Conservation (phyloP, 2,113 vertebrate genomes). For the Pelodiscus sinensis region DNA sequence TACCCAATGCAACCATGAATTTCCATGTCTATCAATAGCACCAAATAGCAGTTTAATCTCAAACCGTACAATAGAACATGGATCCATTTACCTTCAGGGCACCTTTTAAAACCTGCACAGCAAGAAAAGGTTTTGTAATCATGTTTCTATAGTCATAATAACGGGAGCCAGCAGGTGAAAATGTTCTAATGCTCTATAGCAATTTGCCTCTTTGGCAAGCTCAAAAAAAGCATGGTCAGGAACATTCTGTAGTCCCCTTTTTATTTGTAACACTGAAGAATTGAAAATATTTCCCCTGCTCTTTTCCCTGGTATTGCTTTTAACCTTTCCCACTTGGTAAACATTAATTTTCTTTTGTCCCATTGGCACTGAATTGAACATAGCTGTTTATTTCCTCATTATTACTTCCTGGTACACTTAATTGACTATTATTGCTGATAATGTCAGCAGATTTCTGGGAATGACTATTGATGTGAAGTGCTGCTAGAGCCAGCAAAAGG, state of each 20-base stretch:
- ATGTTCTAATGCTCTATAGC: not conserved
- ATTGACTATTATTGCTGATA: slow-evolving; percentile 4
- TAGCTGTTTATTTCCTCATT: not conserved
- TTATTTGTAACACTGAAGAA: not conserved
- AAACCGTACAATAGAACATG: not conserved
- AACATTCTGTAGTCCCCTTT: not conserved
- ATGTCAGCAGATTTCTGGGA: slow-evolving; percentile 8
- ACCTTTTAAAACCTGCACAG: not conserved
- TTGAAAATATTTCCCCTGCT: not conserved
- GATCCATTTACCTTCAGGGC: slow-evolving; percentile 33
- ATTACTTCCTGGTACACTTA: not conserved
- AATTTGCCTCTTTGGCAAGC: not conserved
- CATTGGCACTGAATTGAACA: slow-evolving; percentile 3
- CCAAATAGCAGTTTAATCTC: slow-evolving; percentile 49
- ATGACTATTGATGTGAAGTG: not conserved
- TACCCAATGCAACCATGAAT: slow-evolving; percentile 41
- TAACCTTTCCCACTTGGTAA: slow-evolving; percentile 32
- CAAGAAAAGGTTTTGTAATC: not conserved
- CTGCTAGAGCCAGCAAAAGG: not conserved
- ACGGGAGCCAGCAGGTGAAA: slow-evolving; percentile 6
- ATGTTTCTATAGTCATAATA: not conserved
- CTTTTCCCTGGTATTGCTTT: not conserved
- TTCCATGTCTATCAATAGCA: not conserved
- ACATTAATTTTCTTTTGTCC: slow-evolving; percentile 21
- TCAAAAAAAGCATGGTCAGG: not conserved